These are phyloP conservation scores for Corella eumyota DNA, from an alignment of 23 tunicate genomes.

Conservation along the genomic window DNA sequence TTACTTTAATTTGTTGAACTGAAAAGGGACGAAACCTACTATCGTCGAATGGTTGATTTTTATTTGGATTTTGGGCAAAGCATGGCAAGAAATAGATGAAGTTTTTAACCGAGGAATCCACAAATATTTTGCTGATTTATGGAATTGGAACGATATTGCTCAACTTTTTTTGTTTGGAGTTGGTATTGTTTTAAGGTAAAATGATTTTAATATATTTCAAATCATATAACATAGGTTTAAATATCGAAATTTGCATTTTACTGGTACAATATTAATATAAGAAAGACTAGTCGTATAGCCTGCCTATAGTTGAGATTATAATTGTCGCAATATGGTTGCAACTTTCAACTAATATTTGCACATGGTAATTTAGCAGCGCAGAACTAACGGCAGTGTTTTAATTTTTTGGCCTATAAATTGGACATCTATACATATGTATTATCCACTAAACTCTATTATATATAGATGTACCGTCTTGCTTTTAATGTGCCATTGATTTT, in stretches of 20 bases:
- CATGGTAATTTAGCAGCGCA: too few relatives aligned
- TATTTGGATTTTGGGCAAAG: constrained; percentile 44
- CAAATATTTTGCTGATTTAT: constrained; percentile 20
- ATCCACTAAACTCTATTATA: too few relatives aligned
- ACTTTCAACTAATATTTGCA: too few relatives aligned
- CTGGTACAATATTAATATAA: too few relatives aligned
- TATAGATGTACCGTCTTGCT: background rate
- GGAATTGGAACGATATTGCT: constrained; percentile 29
- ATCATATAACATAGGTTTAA: too few relatives aligned
- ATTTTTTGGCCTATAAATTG: too few relatives aligned
- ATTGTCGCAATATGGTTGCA: too few relatives aligned
- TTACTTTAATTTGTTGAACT: background rate
- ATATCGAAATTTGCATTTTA: too few relatives aligned
- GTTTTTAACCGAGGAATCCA: constrained; percentile 16
- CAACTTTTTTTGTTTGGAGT: constrained; percentile 10
- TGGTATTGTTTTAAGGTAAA: constrained; percentile 24
- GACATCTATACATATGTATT: too few relatives aligned
- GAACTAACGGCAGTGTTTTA: too few relatives aligned
- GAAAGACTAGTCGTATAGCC: too few relatives aligned
- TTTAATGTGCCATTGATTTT: background rate
- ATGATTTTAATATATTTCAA: background rate
- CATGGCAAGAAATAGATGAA: constrained; percentile 48
- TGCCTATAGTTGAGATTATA: too few relatives aligned
- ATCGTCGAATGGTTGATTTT: constrained; percentile 16
- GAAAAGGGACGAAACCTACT: constrained; percentile 17